Evolutionary conservation across 2,113 vertebrate species (phyloP), one percentile per base, ranked within the genome.

Genomic region (Nesogale talazaci): DNA sequence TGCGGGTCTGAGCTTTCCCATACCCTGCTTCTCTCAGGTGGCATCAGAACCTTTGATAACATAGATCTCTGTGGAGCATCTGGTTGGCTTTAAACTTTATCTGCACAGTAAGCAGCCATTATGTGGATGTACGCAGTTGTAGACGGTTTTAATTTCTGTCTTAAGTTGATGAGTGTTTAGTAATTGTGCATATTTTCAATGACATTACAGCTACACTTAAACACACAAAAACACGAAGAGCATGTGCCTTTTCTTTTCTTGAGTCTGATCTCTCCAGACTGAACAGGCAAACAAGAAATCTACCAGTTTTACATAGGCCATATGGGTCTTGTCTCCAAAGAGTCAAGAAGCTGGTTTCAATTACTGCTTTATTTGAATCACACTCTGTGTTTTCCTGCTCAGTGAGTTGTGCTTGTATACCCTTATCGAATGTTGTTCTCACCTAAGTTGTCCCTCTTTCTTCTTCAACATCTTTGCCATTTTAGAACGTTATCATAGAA

Each of bases 1-100:
- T 0, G 0, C 69, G 78, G 6, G 11, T 36, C 36, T 3, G 8
- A n/a, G 22, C 8, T 56, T 0, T 38, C 79, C 40, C 12, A 0
- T 76, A n/a, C 81, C 56, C 69, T 10, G 42, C 14, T 78, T 82
- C 31, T n/a, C 29, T 40, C 20, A 40, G 1, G 5, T 1, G 46
- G 16, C 34, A 17, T 67, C 77, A 46, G 63, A n/a, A 72, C 80
- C 36, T 84, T 16, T 23, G 40, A 22, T 83, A 36, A 10, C n/a
- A 25, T 27, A 16, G 52, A 4, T 83, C 7, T 81, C 70, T n/a
- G 75, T 34, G 83, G 36, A 40, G 31, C n/a, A 82, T 15, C n/a
- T 52, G 65, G 25, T n/a, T 29, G 67, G 75, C 56, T 22, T 70
- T 77, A 31, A 10, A 20, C 75, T 16, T 36, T 4, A 29, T 78